Evolutionary conservation across 1,140 invertebrate genomes (phyloP), one percentile per base, ranked within the genome.

Genomic region (Atta colombica): DNA sequence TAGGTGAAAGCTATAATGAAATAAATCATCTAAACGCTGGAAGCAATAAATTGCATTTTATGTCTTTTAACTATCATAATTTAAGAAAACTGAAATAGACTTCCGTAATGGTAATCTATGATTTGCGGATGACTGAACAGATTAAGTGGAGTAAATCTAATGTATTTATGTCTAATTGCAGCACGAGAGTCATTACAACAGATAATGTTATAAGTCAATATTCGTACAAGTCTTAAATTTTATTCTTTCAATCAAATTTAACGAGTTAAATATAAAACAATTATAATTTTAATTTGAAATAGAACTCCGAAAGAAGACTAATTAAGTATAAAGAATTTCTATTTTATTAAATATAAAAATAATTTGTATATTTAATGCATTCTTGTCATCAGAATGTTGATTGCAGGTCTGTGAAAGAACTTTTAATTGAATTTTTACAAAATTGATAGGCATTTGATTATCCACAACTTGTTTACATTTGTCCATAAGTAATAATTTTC

Each of bases 111-210:
- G 8, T 18, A 82, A 61, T 10, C 3, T 18, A 31, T 45, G 28
- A 49, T 49, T 84, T 25, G 51, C 55, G 61, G 80, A 49, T 74
- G 80, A 69, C 21, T 81, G 77, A 84, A 63, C 55, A 61, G 69
- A 84, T 84, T 74, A 65, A 82, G 39, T 72, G 53, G 25, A 72
- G 18, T 75, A 63, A 84, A 45, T 84, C 28, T 31, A 3, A n/a
- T 61, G 69, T 28, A 61, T 84, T 74, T 75, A 82, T 39, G 25
- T 60, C 25, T 82, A 61, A 82, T 82, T 60, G 55, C 45, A 21
- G 10, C 39, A 18, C 28, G 18, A 25, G 35, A 84, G 51, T 81
- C 53, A 45, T 71, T 71, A 49, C 18, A 25, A 49, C 0, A 16
- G 39, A 61, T 12, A 14, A 61, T 60, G 14, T 18, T n/a, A 51